Conservation (phyloP, 2,888 invertebrate species). For the Choristoneura rosaceana region DNA sequence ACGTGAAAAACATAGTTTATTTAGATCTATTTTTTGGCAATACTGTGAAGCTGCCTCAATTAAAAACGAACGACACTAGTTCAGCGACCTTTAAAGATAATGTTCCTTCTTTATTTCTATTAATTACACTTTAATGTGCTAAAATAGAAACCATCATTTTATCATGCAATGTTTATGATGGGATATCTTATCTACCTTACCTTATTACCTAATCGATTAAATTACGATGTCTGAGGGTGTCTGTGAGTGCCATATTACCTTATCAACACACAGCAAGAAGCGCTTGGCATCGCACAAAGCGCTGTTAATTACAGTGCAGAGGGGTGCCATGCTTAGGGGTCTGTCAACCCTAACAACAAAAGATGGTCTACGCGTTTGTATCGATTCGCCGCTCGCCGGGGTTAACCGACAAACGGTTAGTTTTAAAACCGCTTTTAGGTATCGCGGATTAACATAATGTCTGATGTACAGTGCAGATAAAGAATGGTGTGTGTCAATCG, state of each 20-base stretch:
- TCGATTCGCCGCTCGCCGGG: constrained; percentile 57
- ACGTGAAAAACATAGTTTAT: background rate
- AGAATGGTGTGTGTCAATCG: too few relatives aligned
- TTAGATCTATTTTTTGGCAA: background rate
- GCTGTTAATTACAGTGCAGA: constrained; percentile 54
- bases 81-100: too few relatives aligned
- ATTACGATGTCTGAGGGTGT: background rate
- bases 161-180: too few relatives aligned
- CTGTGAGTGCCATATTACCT: background rate
- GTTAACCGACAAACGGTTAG: constrained; percentile 17
- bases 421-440: background rate
- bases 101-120: too few relatives aligned
- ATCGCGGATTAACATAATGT: too few relatives aligned
- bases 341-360: constrained; percentile 68
- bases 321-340: constrained; percentile 63
- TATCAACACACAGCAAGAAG: constrained; percentile 44
- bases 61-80: too few relatives aligned
- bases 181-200: too few relatives aligned
- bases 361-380: constrained; percentile 75
- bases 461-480: too few relatives aligned
- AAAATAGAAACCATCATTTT: too few relatives aligned
- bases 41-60: too few relatives aligned
- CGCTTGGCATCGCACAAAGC: constrained; percentile 56
- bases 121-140: too few relatives aligned
- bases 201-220: background rate